Evolutionary conservation across 2,797 vertebrate species (phyloP).

Genomic region (Pelodytes ibericus): DNA sequence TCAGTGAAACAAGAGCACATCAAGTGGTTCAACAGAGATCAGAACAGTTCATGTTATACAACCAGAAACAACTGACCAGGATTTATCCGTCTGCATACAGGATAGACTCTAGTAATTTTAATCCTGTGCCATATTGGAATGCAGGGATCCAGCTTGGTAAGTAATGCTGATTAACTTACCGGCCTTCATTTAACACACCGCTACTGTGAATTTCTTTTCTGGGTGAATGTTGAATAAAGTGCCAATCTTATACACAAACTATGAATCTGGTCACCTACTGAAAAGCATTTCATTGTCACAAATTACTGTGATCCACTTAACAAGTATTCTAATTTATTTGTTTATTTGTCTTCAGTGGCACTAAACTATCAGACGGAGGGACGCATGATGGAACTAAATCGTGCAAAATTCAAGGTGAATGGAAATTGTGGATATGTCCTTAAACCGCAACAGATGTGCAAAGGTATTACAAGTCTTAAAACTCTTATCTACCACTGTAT

Average conservation of each 20-base stretch:
- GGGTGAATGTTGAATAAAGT: too few species aligned
- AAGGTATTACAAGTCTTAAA: slow-evolving; percentile 74
- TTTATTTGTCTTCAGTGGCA: slow-evolving; percentile 81
- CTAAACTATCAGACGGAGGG: slow-evolving; percentile 98
- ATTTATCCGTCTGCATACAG: slow-evolving; percentile 97
- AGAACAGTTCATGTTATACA: slow-evolving; percentile 90
- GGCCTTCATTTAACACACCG: background rate
- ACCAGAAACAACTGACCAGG: slow-evolving; percentile 92
- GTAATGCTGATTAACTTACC: slow-evolving; percentile 52
- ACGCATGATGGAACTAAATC: slow-evolving; percentile 96
- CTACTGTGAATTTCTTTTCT: too few species aligned
- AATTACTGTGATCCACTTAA: too few species aligned
- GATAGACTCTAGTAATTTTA: slow-evolving; percentile 98
- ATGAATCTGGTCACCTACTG: too few species aligned
- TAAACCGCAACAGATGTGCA: slow-evolving; percentile 94
- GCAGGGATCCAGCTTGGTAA: slow-evolving; percentile 92
- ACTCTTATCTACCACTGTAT: too few species aligned
- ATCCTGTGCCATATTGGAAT: slow-evolving; percentile 96
- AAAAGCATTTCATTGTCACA: too few species aligned
- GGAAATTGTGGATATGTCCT: slow-evolving; percentile 93
- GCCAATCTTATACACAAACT: too few species aligned
- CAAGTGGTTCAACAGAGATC: slow-evolving; percentile 90
- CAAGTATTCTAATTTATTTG: too few species aligned
- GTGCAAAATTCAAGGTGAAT: slow-evolving; percentile 94
- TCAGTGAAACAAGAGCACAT: slow-evolving; percentile 93